Conservation (phyloP, 2,797 vertebrate species). For the Bovichtus variegatus region DNA sequence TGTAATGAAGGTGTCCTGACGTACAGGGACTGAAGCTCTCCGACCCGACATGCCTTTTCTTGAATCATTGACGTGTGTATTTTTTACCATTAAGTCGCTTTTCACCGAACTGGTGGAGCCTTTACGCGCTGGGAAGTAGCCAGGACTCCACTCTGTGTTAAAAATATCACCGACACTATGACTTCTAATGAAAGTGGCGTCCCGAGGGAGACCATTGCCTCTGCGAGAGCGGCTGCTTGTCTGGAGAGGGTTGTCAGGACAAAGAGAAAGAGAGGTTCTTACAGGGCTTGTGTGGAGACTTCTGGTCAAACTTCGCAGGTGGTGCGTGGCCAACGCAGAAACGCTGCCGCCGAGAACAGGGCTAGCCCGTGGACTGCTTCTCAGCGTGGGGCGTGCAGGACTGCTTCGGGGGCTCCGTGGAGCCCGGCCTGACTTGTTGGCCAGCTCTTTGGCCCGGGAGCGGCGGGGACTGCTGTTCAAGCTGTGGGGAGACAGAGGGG, state of each 20-base stretch:
- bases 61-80: conserved; percentile 32
- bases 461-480: conserved; percentile 82
- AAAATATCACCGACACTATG: conserved; percentile 75
- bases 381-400: conserved; percentile 71
- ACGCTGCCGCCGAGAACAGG: conserved; percentile 76
- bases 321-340: conserved; percentile 71
- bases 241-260: conserved; percentile 39
- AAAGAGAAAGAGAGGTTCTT: conserved; percentile 78
- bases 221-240: conserved; percentile 33
- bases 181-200: conserved; percentile 84
- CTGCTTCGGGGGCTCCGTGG: conserved; percentile 82
- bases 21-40: conserved; percentile 68
- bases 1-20: conserved; percentile 83
- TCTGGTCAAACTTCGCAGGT: conserved; percentile 80
- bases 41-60: conserved; percentile 45
- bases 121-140: conserved; percentile 25
- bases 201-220: conserved; percentile 66
- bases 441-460: conserved; percentile 82
- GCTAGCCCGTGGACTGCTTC: conserved; percentile 85
- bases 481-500: conserved; percentile 77
- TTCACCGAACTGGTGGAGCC: conserved; percentile 60
- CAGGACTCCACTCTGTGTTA: conserved; percentile 26
- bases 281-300: conserved; percentile 88
- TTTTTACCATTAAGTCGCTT: conserved; percentile 48
- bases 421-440: conserved; percentile 81